Conservation (phyloP, 2,888 invertebrate genomes). For the Rhogogaster chlorosoma region DNA sequence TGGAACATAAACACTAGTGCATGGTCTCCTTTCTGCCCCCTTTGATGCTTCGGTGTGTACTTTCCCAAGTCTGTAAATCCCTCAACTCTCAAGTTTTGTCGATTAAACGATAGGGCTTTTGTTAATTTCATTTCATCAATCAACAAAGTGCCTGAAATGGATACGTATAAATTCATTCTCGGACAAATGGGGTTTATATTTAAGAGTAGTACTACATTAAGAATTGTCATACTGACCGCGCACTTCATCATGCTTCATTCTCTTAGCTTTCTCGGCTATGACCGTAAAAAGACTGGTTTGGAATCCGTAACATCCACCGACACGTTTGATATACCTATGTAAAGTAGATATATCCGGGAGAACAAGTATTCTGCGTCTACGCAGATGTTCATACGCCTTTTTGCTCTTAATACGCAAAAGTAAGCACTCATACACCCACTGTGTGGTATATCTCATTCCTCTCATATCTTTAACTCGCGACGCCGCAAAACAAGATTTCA, state of each 20-base stretch:
- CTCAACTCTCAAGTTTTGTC: neutral
- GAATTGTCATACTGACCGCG: neutral
- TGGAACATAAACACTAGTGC: neutral
- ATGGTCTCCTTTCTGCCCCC: neutral
- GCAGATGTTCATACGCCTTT: slow-evolving; percentile 52
- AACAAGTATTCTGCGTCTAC: slow-evolving; percentile 46
- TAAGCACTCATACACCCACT: slow-evolving; percentile 54
- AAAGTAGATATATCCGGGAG: slow-evolving; percentile 28
- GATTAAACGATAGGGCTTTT: neutral
- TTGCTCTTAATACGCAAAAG: slow-evolving; percentile 55
- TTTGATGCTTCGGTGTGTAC: neutral
- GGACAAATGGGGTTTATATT: neutral
- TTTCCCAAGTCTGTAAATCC: neutral
- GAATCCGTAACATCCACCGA: neutral
- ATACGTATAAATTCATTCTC: neutral
- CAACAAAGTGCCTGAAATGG: neutral
- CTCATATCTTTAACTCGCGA: slow-evolving; percentile 33
- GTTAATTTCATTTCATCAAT: slow-evolving; percentile 4
- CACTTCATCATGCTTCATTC: neutral
- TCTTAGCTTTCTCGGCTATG: neutral
- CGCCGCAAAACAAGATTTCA: slow-evolving; percentile 44
- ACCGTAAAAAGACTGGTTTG: neutral
- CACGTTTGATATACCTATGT: neutral
- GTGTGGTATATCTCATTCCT: slow-evolving; percentile 51
- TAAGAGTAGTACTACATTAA: neutral